phyloP scores from a whole-genome alignment of 2,797 vertebrate genomes.

The Notolabrus celidotus region DNA sequence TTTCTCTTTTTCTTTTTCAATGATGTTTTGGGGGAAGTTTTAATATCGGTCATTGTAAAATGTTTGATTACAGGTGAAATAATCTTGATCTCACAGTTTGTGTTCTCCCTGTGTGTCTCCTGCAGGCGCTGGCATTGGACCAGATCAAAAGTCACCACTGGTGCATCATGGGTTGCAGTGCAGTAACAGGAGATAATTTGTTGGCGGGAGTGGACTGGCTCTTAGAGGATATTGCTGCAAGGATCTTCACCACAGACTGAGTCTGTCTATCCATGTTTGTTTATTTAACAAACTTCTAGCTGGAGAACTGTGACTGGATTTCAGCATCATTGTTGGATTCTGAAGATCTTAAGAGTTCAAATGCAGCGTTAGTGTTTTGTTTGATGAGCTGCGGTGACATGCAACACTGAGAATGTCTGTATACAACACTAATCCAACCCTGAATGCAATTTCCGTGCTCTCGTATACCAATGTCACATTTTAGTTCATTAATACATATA shows the following conservation, averaged over 20 bases:
- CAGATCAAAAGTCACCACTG: conserved; percentile 92
- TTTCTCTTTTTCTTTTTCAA: background rate
- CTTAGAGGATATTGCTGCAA: conserved; percentile 89
- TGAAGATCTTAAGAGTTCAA: background rate
- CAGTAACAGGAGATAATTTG: conserved; percentile 91
- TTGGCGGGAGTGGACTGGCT: conserved; percentile 91
- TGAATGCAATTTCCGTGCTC: too few relatives aligned
- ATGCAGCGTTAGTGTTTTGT: background rate
- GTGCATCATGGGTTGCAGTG: conserved; percentile 93
- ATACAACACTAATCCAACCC: background rate
- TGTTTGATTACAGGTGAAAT: background rate
- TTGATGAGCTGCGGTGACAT: background rate
- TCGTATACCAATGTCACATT: too few relatives aligned
- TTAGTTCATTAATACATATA: too few relatives aligned
- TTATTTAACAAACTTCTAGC: background rate
- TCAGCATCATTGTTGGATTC: background rate
- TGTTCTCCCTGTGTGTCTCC: background rate
- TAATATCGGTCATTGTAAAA: too few relatives aligned
- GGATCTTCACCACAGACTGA: conserved; percentile 90
- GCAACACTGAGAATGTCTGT: background rate
- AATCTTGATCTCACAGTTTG: too few relatives aligned
- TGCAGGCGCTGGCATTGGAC: conserved; percentile 87
- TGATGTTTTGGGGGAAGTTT: too few relatives aligned
- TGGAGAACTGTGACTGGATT: background rate
- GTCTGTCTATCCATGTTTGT: rapidly evolving